Evolutionary conservation across 2,113 vertebrate species (phyloP).

Genomic region (Alaudala cheleensis): DNA sequence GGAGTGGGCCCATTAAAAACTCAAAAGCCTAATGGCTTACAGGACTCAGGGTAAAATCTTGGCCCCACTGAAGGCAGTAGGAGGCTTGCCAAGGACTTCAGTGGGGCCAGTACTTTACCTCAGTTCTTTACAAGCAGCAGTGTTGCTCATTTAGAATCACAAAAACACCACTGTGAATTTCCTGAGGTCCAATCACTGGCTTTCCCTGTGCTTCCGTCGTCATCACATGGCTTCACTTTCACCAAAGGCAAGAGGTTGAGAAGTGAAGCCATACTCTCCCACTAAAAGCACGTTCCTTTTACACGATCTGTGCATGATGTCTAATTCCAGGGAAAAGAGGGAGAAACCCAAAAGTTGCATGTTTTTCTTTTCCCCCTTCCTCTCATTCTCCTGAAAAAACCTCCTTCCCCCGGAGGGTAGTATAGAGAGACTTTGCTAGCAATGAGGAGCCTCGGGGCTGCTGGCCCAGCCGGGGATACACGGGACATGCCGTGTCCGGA

Average conservation of each 20-base stretch:
- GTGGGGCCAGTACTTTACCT: conserved; percentile 41
- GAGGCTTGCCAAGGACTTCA: conserved; percentile 50
- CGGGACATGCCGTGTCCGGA: fast-evolving
- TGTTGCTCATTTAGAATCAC: not conserved
- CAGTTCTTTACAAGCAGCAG: conserved; percentile 35
- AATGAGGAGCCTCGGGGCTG: not conserved
- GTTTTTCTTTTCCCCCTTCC: not conserved
- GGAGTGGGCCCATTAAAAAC: conserved; percentile 9
- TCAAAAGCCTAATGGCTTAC: conserved; percentile 20
- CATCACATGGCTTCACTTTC: not conserved
- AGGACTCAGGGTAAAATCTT: conserved; percentile 26
- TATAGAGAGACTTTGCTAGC: not conserved
- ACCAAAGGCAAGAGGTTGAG: not conserved
- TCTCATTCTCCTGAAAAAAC: not conserved
- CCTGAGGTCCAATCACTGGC: not conserved
- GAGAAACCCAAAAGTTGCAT: not conserved
- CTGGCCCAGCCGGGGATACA: fast-evolving
- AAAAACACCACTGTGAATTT: conserved; percentile 43
- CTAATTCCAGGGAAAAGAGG: not conserved
- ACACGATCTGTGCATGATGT: not conserved
- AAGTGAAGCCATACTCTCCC: not conserved
- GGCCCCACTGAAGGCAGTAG: conserved; percentile 17
- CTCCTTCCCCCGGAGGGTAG: not conserved
- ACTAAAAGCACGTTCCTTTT: not conserved
- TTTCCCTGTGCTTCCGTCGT: not conserved